These are phyloP conservation scores for Aradus depressus DNA, from an alignment of 2,888 invertebrate genomes.

Conservation along the genomic window DNA sequence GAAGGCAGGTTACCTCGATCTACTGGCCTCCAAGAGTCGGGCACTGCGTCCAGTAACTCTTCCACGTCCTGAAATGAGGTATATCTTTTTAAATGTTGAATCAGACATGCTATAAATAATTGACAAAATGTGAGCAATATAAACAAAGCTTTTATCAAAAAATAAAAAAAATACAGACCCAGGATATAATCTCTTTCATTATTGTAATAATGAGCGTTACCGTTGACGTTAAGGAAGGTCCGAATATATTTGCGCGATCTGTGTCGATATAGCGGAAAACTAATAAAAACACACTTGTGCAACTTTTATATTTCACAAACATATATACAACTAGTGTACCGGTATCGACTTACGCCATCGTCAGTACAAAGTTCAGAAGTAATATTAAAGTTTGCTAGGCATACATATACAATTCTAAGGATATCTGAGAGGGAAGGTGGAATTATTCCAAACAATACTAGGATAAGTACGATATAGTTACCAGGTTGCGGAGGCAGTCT, in stretches of 20 bases:
- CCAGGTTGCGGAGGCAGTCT: slow-evolving; percentile 43
- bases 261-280: no score
- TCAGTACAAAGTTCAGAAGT: background rate
- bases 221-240: no score
- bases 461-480: slow-evolving; percentile 11
- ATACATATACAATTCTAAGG: background rate
- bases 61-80: slow-evolving; percentile 35
- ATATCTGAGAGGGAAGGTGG: background rate
- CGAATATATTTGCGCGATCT: no score
- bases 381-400: no score
- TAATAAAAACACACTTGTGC: background rate
- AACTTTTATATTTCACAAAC: background rate
- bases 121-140: no score
- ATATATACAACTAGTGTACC: background rate
- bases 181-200: no score
- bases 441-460: background rate
- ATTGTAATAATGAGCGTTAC: no score
- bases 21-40: slow-evolving; percentile 56
- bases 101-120: background rate
- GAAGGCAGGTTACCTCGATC: slow-evolving; percentile 39
- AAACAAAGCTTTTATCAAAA: no score
- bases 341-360: background rate
- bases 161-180: background rate
- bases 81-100: background rate
- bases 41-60: slow-evolving; percentile 54